These are phyloP conservation scores for Yoshiicerus persimilis DNA, from an alignment of 1,140 invertebrate genomes.

Conservation along the genomic window DNA sequence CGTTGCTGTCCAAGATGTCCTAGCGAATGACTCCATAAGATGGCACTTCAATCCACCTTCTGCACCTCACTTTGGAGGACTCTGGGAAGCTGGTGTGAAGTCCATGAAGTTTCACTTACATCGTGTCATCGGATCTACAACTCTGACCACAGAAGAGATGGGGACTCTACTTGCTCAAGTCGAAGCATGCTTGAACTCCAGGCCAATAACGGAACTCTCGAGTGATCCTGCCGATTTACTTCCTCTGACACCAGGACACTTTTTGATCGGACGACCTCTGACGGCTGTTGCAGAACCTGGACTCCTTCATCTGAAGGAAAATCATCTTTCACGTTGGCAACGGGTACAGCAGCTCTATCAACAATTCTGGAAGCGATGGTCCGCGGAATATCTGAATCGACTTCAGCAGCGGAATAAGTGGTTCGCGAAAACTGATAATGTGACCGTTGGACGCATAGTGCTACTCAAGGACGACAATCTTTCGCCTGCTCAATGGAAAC, in stretches of 20 bases:
- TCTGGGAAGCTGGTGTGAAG: slow-evolving; percentile 49
- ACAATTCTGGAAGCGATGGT: slow-evolving; percentile 36
- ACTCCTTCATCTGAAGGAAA: background rate
- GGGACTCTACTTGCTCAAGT: slow-evolving; percentile 25
- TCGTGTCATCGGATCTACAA: background rate
- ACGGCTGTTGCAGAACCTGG: background rate
- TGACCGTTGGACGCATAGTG: slow-evolving; percentile 29
- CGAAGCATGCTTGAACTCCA: no score
- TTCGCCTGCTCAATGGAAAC: slow-evolving; percentile 50
- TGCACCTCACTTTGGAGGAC: slow-evolving; percentile 50
- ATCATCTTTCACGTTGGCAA: slow-evolving; percentile 16
- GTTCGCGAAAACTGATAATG: slow-evolving; percentile 14
- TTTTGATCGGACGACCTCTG: slow-evolving; percentile 32
- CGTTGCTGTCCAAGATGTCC: background rate
- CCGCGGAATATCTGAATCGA: background rate
- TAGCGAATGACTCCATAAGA: background rate
- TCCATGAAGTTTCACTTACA: slow-evolving; percentile 20
- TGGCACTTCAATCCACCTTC: slow-evolving; percentile 51
- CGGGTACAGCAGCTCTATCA: slow-evolving; percentile 3
- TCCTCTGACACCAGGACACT: no score
- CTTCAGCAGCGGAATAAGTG: slow-evolving; percentile 44
- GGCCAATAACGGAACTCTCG: no score
- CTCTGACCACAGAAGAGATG: slow-evolving; percentile 48
- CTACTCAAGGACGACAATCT: slow-evolving; percentile 49
- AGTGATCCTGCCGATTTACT: no score